Evolutionary conservation across 2,113 vertebrate genomes (phyloP).

Genomic region (Lutjanus erythropterus): DNA sequence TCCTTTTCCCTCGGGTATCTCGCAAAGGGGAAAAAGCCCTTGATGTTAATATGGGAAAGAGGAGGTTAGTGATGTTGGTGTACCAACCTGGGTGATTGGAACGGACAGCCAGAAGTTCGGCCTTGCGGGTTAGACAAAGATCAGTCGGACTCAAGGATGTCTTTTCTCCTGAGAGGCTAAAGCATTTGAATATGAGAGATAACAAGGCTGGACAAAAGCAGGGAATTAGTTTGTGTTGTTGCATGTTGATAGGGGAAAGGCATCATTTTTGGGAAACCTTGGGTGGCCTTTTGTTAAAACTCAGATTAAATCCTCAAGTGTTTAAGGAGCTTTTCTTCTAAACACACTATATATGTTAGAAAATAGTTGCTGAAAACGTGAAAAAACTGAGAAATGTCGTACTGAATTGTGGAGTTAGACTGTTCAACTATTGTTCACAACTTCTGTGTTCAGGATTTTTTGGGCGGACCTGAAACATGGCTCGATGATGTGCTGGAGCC

Average conservation of each 20-base stretch:
- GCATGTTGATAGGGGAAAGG: conserved; percentile 11
- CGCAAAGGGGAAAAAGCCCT: conserved; percentile 17
- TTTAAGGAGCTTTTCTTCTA: too few relatives aligned
- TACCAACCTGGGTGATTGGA: conserved; percentile 35
- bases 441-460: too few relatives aligned
- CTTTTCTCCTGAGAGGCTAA: conserved; percentile 39
- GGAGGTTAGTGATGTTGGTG: conserved; percentile 27
- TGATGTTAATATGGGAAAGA: conserved; percentile 60
- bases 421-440: too few relatives aligned
- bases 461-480: too few relatives aligned
- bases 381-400: too few relatives aligned
- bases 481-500: too few relatives aligned
- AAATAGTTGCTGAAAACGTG: too few relatives aligned
- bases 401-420: too few relatives aligned
- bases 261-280: conserved; percentile 20
- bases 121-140: conserved; percentile 48
- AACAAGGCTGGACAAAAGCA: conserved; percentile 40
- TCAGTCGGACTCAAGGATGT: conserved; percentile 57
- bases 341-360: too few relatives aligned
- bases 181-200: conserved; percentile 43
- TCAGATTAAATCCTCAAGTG: not conserved
- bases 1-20: conserved; percentile 17
- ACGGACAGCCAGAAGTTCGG: conserved; percentile 33
- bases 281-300: conserved; percentile 9
- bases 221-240: conserved; percentile 27